Conservation (phyloP, 2,113 vertebrate species). For the Papio anubis region DNA sequence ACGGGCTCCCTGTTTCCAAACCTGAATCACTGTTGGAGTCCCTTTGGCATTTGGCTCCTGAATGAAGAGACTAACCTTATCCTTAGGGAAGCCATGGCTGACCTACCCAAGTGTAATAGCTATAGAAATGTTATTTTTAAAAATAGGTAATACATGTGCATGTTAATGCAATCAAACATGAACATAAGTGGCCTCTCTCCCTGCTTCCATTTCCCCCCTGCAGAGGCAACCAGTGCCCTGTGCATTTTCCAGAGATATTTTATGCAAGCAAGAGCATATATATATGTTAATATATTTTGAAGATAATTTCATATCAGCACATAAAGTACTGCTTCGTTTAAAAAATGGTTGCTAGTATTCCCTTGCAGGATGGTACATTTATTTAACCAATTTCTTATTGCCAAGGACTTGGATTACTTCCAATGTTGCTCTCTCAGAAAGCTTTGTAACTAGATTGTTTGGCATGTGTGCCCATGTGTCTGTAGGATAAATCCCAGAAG, state of each 20-base stretch:
- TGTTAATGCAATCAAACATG: conserved; percentile 31
- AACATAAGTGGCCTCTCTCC: not conserved
- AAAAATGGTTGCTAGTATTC: not conserved
- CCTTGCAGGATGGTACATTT: not conserved
- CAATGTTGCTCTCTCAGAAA: not conserved
- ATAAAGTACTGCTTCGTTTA: not conserved
- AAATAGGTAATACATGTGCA: not conserved
- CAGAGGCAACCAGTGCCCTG: not conserved
- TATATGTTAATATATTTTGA: not conserved
- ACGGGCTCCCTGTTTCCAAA: not conserved
- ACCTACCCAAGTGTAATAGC: not conserved
- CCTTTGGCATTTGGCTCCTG: not conserved
- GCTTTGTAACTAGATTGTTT: not conserved
- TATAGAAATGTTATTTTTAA: not conserved
- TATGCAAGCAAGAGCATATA: not conserved
- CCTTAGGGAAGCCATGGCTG: not conserved
- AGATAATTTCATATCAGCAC: not conserved
- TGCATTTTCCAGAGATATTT: not conserved
- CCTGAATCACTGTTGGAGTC: not conserved
- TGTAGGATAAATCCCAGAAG: not conserved
- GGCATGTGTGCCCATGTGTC: not conserved
- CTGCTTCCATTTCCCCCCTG: not conserved
- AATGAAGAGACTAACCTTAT: not conserved
- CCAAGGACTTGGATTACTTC: not conserved
- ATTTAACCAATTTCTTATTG: not conserved